These are phyloP conservation scores for Metopia argyrocephala DNA, from an alignment of 2,888 invertebrate genomes.

Conservation along the genomic window DNA sequence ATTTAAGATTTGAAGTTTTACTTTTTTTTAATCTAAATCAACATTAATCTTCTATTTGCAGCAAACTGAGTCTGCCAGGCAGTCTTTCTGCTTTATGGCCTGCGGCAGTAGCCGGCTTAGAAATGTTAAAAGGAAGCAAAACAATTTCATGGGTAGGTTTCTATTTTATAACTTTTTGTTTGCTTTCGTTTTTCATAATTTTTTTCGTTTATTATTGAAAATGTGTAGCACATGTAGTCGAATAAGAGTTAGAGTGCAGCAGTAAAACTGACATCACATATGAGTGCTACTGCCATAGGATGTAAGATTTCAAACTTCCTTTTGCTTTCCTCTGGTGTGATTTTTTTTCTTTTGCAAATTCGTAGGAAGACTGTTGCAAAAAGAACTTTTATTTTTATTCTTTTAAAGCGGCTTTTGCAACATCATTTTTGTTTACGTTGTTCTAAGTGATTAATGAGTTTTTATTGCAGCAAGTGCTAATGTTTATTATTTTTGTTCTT, in stretches of 20 bases:
- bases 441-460: conserved; percentile 59
- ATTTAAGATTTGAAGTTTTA: background rate
- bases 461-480: conserved; percentile 51
- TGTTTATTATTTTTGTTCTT: conserved; percentile 6
- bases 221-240: background rate
- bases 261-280: background rate
- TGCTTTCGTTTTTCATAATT: conserved; percentile 10
- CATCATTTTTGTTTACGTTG: conserved; percentile 47
- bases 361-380: too few species aligned
- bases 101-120: background rate
- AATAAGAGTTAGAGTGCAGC: too few species aligned
- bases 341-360: background rate
- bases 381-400: background rate
- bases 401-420: conserved; percentile 27
- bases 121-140: conserved; percentile 19
- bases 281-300: background rate
- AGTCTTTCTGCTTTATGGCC: background rate
- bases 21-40: conserved; percentile 54
- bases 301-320: conserved; percentile 20
- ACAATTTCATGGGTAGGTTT: conserved; percentile 56
- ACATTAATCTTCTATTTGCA: conserved; percentile 60
- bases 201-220: background rate
- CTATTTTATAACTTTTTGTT: conserved; percentile 33
- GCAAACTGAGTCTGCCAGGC: conserved; percentile 16
- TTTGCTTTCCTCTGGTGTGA: conserved; percentile 13